Evolutionary conservation across 2,113 vertebrate genomes (phyloP).

Genomic region (Dryoscopus gambensis): DNA sequence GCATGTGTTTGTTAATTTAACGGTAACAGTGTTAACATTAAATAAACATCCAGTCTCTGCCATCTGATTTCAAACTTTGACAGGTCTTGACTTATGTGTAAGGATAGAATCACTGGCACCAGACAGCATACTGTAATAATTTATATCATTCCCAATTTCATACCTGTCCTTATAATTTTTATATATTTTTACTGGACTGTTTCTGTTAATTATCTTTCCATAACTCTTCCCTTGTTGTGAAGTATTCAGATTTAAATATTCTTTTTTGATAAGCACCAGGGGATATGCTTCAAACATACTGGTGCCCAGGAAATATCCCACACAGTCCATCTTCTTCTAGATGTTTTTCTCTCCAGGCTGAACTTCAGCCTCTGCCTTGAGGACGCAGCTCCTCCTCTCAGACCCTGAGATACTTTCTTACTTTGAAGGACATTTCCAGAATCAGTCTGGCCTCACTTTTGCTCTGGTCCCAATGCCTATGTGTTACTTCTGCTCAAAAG

Average conservation of each 20-base stretch:
- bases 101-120: not conserved
- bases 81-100: not conserved
- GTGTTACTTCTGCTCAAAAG: not conserved
- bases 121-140: not conserved
- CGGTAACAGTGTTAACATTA: not conserved
- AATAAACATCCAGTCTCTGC: not conserved
- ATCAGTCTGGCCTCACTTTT: not conserved
- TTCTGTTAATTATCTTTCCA: not conserved
- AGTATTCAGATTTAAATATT: not conserved
- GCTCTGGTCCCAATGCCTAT: not conserved
- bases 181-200: not conserved
- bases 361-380: not conserved
- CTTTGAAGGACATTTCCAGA: not conserved
- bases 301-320: not conserved
- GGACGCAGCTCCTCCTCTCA: not conserved
- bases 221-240: not conserved
- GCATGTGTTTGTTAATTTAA: not conserved
- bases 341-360: not conserved
- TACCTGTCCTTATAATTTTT: not conserved
- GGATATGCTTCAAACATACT: not conserved
- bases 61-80: not conserved
- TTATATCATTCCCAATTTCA: not conserved
- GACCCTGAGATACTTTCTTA: not conserved
- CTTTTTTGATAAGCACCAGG: not conserved
- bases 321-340: not conserved